These are phyloP conservation scores for Xiphorhynchus elegans DNA, from an alignment of 2,113 vertebrate genomes.

Conservation along the genomic window DNA sequence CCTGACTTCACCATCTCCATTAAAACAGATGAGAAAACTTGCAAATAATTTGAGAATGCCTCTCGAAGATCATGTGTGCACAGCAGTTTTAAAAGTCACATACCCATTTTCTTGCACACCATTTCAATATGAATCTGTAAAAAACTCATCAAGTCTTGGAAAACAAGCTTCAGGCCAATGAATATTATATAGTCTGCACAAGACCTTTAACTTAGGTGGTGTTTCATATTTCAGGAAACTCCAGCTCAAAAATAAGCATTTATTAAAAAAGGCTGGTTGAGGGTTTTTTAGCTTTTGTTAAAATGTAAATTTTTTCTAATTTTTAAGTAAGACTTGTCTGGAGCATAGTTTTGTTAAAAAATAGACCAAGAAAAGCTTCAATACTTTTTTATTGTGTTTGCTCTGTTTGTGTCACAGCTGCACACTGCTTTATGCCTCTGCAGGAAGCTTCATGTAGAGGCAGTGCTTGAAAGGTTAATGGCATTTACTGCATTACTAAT, in stretches of 20 bases:
- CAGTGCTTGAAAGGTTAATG: conserved; percentile 70
- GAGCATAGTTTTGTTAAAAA: background rate
- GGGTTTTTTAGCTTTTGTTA: background rate
- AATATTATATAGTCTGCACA: background rate
- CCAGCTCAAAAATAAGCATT: background rate
- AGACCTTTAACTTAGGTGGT: background rate
- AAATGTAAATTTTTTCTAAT: background rate
- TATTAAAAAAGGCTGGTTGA: fast-evolving
- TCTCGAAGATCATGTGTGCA: background rate
- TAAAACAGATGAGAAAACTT: background rate
- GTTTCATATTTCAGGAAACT: background rate
- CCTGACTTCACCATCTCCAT: background rate
- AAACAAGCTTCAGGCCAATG: background rate
- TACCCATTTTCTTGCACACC: background rate
- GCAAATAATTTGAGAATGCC: background rate
- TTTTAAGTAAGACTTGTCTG: background rate
- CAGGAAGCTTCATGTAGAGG: conserved; percentile 32
- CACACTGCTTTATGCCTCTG: conserved; percentile 11
- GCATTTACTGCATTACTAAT: conserved; percentile 64
- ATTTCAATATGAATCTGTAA: background rate
- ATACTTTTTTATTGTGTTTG: background rate
- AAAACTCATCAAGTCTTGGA: background rate
- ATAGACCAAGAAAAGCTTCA: background rate
- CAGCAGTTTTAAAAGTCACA: background rate
- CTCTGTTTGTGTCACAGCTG: conserved; percentile 12